Percentiles rank a stretch among this genome's conserved stretches.
phyloP scores from a whole-genome alignment of 2,888 invertebrate species.

The Coecobrya sp. region DNA sequence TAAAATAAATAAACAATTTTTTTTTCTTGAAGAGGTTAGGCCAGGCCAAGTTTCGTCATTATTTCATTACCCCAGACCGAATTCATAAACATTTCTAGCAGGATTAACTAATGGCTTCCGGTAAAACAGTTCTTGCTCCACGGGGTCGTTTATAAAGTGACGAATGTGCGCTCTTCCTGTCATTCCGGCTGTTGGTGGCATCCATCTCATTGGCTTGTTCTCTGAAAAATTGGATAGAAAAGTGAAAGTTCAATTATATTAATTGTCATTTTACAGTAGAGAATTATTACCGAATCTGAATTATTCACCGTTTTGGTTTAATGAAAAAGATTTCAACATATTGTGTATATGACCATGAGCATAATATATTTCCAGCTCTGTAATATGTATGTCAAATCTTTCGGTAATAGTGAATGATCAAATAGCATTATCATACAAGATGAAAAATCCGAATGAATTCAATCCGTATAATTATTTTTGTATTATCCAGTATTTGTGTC shows the following conservation, averaged over 20 bases:
- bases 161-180: slow-evolving; percentile 62
- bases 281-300: neutral
- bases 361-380: too few relatives aligned
- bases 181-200: slow-evolving; percentile 59
- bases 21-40: neutral
- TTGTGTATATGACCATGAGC: too few relatives aligned
- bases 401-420: too few relatives aligned
- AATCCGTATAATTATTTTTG: too few relatives aligned
- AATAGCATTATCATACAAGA: too few relatives aligned
- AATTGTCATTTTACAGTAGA: neutral
- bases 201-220: slow-evolving; percentile 64
- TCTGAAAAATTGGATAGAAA: neutral
- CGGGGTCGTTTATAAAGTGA: slow-evolving; percentile 62
- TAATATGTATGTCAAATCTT: too few relatives aligned
- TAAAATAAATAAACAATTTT: neutral
- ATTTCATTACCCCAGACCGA: slow-evolving; percentile 71
- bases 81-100: slow-evolving; percentile 72
- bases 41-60: neutral
- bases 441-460: too few relatives aligned
- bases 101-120: slow-evolving; percentile 69
- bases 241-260: neutral
- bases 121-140: slow-evolving; percentile 64
- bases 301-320: too few relatives aligned
- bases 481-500: too few relatives aligned
- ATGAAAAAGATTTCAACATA: too few relatives aligned